Evolutionary conservation across 2,797 vertebrate species (phyloP).

Genomic region (Mionectes olivaceus): DNA sequence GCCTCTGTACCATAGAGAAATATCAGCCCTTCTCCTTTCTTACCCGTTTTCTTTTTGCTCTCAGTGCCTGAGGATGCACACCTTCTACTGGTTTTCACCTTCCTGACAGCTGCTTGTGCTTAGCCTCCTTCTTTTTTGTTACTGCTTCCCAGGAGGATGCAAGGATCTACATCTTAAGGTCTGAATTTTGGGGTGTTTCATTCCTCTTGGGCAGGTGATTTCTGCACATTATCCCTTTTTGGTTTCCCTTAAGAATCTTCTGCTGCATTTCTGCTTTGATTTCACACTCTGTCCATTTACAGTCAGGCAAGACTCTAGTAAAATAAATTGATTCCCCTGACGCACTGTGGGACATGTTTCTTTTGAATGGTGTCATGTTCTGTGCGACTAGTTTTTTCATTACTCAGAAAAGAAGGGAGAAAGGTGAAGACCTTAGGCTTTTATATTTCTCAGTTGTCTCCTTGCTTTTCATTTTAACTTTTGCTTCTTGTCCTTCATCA

Average conservation of each 20-base stretch:
- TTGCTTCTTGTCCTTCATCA: slow-evolving; percentile 55
- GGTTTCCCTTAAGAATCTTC: background rate
- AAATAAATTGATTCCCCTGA: slow-evolving; percentile 36
- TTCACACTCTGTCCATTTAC: slow-evolving; percentile 67
- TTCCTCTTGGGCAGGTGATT: background rate
- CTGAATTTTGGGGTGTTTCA: background rate
- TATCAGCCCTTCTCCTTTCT: background rate
- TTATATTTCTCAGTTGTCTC: slow-evolving; percentile 49
- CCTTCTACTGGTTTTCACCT: background rate
- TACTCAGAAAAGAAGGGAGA: slow-evolving; percentile 22
- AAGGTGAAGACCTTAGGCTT: slow-evolving; percentile 50
- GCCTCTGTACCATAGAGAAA: background rate
- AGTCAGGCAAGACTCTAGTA: slow-evolving; percentile 23
- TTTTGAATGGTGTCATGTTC: slow-evolving; percentile 35
- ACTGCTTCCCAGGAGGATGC: background rate
- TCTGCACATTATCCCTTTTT: background rate
- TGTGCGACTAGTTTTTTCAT: slow-evolving; percentile 11
- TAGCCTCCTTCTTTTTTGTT: background rate
- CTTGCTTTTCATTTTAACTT: slow-evolving; percentile 51
- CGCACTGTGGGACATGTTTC: background rate
- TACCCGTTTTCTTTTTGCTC: background rate
- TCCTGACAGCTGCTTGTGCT: background rate
- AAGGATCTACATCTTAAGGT: background rate
- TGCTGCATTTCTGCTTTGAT: slow-evolving; percentile 65
- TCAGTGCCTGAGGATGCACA: background rate